Percentiles rank a stretch among this genome's conserved stretches.
phyloP scores from a whole-genome alignment of 2,888 invertebrate species.

The Drosophila subquinaria region DNA sequence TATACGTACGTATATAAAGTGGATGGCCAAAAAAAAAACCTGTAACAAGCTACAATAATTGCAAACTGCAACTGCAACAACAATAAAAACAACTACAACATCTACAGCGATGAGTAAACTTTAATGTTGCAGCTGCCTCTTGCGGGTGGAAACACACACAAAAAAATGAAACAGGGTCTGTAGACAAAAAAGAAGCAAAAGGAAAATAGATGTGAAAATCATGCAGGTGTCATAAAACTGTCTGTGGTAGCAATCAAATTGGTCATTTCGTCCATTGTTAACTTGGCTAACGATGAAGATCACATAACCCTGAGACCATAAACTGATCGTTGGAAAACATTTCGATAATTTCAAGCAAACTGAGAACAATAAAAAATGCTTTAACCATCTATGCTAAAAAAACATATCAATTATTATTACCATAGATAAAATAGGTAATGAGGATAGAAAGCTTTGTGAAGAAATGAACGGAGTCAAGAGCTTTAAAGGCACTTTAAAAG shows the following conservation, averaged over 20 bases:
- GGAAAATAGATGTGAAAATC: constrained; percentile 67
- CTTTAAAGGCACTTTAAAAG: neutral
- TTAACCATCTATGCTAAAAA: neutral
- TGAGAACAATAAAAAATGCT: constrained; percentile 3
- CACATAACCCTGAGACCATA: constrained; percentile 9
- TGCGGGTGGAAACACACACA: constrained; percentile 58
- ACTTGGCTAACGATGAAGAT: constrained; percentile 37
- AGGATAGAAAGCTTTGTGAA: neutral
- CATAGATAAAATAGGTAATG: neutral
- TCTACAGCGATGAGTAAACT: constrained; percentile 43
- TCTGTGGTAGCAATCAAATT: constrained; percentile 42
- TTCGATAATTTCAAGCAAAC: neutral
- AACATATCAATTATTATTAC: neutral
- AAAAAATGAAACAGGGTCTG: neutral
- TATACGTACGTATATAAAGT: constrained; percentile 31
- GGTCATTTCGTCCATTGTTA: constrained; percentile 38
- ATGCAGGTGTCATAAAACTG: constrained; percentile 78
- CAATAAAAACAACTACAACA: constrained; percentile 20
- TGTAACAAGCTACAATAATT: constrained; percentile 75
- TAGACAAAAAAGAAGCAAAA: neutral
- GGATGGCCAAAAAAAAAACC: constrained; percentile 60
- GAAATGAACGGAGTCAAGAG: neutral
- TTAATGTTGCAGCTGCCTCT: constrained; percentile 27
- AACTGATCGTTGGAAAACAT: constrained; percentile 42
- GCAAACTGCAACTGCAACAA: constrained; percentile 57